Evolutionary conservation across 2,113 vertebrate genomes (phyloP), one percentile per base, ranked within the genome.

Genomic region (Buteo buteo): DNA sequence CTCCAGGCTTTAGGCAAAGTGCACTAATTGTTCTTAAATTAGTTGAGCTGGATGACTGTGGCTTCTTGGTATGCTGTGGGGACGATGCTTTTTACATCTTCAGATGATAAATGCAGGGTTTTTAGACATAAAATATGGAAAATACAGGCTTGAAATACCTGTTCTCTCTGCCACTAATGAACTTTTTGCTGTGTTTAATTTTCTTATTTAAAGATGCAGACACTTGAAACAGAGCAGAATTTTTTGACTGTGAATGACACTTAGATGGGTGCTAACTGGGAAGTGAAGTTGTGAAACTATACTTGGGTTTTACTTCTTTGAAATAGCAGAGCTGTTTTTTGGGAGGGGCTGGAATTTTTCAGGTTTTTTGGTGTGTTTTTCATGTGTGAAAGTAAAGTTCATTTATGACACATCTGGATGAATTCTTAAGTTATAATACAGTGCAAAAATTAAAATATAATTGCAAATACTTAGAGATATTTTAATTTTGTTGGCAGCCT

Each of bases 361-460:
- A 49, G 34, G 22, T 21, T 9, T 65, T 81, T 76, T 67, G 85
- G 81, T 8, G 1, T 59, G 16, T 89, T 40, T 47, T 78, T 95
- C 17, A 19, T 61, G 31, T 88, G 92, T 70, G 62, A 91, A 59
- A 91, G 55, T 71, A 31, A 67, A 64, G 64, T 38, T 69, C 15
- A 88, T 91, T 89, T 72, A 86, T 84, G 64, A 85, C 45, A 54
- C 32, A 71, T 84, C n/a, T 40, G 83, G 32, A 83, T 96, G 61
- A 85, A 95, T 95, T 94, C 29, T 86, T 50, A 76, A 80, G 66
- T 92, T 38, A 32, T 81, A 86, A n/a, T 76, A 54, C 79, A 95
- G 38, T 86, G n/a, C 71, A 89, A 94, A 97, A 82, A 78, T 91
- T 62, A 83, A 66, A 91, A 64, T 86, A 42, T 87, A 83, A 79